Conservation (phyloP, 2,113 vertebrate genomes). For the Paraplagusia blochii region DNA sequence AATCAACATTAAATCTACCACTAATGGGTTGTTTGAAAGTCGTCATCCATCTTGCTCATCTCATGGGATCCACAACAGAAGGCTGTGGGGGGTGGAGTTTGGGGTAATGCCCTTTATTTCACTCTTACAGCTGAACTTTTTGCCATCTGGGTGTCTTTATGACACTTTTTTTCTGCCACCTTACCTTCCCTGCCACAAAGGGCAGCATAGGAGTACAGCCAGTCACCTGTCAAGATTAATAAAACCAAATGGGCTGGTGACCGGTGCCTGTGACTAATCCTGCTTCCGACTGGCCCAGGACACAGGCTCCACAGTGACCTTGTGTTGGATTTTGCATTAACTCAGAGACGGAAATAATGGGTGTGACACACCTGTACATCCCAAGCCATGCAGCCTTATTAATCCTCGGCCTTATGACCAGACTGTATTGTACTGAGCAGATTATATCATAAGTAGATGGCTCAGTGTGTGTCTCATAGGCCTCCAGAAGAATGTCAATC, state of each 20-base stretch:
- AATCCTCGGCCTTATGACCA: constrained; percentile 43
- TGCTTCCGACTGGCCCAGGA: constrained; percentile 31
- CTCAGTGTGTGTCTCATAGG: constrained; percentile 34
- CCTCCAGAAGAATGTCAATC: constrained; percentile 15
- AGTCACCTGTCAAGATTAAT: constrained; percentile 64
- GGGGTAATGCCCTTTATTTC: constrained; percentile 39
- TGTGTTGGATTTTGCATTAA: constrained; percentile 63
- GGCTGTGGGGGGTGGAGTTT: constrained; percentile 17
- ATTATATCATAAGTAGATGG: constrained; percentile 56
- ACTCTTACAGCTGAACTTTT: constrained; percentile 16
- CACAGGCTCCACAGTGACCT: constrained; percentile 64
- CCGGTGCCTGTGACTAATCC: constrained; percentile 61
- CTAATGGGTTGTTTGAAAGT: constrained; percentile 27
- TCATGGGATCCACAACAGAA: constrained; percentile 21
- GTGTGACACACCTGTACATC: constrained; percentile 41
- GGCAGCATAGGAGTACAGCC: constrained; percentile 45
- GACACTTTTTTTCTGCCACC: not conserved
- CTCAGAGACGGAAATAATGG: constrained; percentile 52
- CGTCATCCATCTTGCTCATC: constrained; percentile 48
- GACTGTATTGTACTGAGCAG: constrained; percentile 52
- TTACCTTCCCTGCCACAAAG: constrained; percentile 35
- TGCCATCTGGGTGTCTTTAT: constrained; percentile 1
- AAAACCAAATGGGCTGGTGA: constrained; percentile 53
- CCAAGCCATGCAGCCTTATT: constrained; percentile 32
- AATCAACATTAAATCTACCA: constrained; percentile 14